Conservation (phyloP, 2,888 invertebrate genomes). For the Megamerina dolium region DNA sequence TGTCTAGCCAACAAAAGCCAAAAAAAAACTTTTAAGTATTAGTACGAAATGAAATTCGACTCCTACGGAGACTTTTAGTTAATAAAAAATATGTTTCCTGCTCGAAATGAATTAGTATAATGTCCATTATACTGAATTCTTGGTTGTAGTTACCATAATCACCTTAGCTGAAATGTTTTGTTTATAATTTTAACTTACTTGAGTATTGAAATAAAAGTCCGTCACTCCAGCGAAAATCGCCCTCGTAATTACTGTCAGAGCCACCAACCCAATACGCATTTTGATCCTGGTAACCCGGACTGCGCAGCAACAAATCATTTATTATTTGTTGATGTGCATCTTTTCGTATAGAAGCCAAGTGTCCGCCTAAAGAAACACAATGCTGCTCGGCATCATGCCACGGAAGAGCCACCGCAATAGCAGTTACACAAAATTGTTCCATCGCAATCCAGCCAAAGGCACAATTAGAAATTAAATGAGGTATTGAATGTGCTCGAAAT, state of each 20-base stretch:
- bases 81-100: too few species aligned
- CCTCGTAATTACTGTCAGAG: conserved; percentile 68
- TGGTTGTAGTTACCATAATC: too few species aligned
- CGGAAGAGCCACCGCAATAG: conserved; percentile 53
- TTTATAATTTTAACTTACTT: conserved; percentile 54
- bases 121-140: too few species aligned
- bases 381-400: conserved; percentile 66
- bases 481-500: conserved; percentile 60
- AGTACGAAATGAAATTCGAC: too few species aligned
- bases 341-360: conserved; percentile 61
- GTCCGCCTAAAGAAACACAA: conserved; percentile 60
- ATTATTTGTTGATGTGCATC: conserved; percentile 60
- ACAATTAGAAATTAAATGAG: conserved; percentile 60
- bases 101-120: too few species aligned
- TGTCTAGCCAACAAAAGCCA: too few species aligned
- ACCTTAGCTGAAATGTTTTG: not conserved
- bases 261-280: conserved; percentile 79
- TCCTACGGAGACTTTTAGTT: too few species aligned
- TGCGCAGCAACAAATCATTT: conserved; percentile 59
- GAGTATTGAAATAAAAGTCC: conserved; percentile 67
- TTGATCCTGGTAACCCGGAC: conserved; percentile 63
- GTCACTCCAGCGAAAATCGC: conserved; percentile 75
- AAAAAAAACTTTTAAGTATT: too few species aligned
- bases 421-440: conserved; percentile 61
- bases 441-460: conserved; percentile 67